A percentile compares a stretch with the other conserved stretches of the same genome.
phyloP scores from a whole-genome alignment of 2,797 vertebrate species.

The Mormyrops boulengeri region DNA sequence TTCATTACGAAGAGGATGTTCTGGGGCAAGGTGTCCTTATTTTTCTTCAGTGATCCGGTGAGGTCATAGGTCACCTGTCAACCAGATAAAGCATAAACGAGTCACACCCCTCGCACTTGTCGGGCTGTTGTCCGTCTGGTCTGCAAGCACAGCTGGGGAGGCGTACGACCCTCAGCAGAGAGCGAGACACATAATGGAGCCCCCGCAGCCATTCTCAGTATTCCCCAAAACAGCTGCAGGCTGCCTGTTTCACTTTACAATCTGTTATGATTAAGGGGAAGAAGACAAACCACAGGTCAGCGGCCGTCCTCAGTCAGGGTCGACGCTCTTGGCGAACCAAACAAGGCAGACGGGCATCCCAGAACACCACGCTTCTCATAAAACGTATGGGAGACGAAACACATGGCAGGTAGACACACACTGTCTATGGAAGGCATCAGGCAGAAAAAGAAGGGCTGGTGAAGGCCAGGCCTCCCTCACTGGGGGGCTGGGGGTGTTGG shows the following conservation, averaged over 20 bases:
- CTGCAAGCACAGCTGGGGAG: not conserved
- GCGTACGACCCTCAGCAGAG: too few relatives aligned
- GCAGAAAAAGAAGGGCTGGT: not conserved
- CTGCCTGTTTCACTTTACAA: not conserved
- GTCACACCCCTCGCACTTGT: not conserved
- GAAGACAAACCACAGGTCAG: not conserved
- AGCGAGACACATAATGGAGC: not conserved
- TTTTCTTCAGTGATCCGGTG: conserved; percentile 79
- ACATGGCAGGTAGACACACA: not conserved
- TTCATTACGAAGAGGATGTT: conserved; percentile 89
- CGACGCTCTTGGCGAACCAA: not conserved
- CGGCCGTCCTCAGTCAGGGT: not conserved
- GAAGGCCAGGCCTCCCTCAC: not conserved
- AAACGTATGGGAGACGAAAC: not conserved
- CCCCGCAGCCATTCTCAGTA: not conserved
- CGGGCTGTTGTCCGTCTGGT: not conserved
- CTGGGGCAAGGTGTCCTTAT: conserved; percentile 87
- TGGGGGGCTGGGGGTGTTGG: not conserved
- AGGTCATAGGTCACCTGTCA: conserved; percentile 84
- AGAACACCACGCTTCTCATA: not conserved
- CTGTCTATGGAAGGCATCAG: not conserved
- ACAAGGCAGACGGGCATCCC: not conserved
- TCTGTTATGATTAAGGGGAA: not conserved
- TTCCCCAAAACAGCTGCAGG: not conserved
- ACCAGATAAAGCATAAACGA: conserved; percentile 28